Percentiles rank a stretch among this genome's conserved stretches.
Evolutionary conservation across 1,140 invertebrate genomes (phyloP).

Genomic region (Drosophila oshimai): DNA sequence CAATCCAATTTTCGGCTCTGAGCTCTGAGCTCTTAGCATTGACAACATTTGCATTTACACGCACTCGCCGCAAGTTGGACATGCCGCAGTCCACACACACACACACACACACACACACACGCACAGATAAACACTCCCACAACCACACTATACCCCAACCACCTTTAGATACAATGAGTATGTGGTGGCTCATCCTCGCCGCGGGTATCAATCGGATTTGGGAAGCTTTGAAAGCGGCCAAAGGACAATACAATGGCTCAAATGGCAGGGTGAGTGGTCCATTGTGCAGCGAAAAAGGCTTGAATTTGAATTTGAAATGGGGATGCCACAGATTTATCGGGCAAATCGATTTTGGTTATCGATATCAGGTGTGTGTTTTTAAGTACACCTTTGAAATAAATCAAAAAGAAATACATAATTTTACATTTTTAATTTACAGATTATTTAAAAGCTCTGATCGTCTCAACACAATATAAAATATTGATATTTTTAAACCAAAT

Average conservation of each 20-base stretch:
- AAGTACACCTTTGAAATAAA: too few relatives aligned
- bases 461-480: too few relatives aligned
- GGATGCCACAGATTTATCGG: not conserved
- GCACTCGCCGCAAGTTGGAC: conserved; percentile 68
- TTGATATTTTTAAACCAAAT: too few relatives aligned
- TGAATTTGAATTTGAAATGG: too few relatives aligned
- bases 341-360: not conserved
- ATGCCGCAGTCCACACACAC: conserved; percentile 48
- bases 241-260: conserved; percentile 20
- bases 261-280: not conserved
- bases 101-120: not conserved
- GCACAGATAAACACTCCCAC: not conserved
- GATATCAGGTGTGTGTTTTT: too few relatives aligned
- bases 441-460: too few relatives aligned
- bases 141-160: too few relatives aligned
- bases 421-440: too few relatives aligned
- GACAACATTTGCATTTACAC: conserved; percentile 77
- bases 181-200: not conserved
- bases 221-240: conserved; percentile 10
- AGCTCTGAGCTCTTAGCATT: too few relatives aligned
- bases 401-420: too few relatives aligned
- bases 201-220: conserved; percentile 39
- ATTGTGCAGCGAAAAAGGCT: not conserved
- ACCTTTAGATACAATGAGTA: not conserved
- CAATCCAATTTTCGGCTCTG: conserved; percentile 78